Evolutionary conservation across 2,888 invertebrate genomes (phyloP), one percentile per base, ranked within the genome.

Genomic region (Trichogramma evanescens): DNA sequence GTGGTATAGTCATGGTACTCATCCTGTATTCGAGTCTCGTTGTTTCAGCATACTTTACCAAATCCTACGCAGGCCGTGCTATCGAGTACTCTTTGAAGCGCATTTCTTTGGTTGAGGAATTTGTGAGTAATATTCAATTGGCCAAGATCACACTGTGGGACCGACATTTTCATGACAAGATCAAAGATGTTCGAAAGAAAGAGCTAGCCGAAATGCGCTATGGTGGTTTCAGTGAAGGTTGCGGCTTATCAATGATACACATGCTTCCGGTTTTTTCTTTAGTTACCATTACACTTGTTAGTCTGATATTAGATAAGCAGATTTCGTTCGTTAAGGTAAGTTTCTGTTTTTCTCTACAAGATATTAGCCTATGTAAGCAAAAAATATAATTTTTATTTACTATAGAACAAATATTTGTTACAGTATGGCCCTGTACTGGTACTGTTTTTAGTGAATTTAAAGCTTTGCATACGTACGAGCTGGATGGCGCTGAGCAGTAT

Each of bases 1-100:
- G 80, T 42, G 81, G 82, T 10, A 76, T 82, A 66, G 66, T 74
- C 10, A 74, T 79, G 40, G 80, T 82, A 64, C 62, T 80, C 5
- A 62, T 78, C 5, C 80, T 82, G 62, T 83, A 68, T 56, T 59
- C 62, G 9, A 64, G 65, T 39, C 50, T 69, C 54, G 70, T 72
- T n/a, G 41, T 68, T 26, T 66, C 66, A 26, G 71, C 71, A 4
- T 69, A 69, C 46, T 66, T 71, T 57, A 66, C 69, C n/a, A 71
- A 69, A 56, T 64, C 68, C 4, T 70, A 69, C 50, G 67, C 68
- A 4, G 67, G 66, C 1, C 66, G 66, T 56, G 66, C 70, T 13
- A 68, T 69, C 59, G 64, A 71, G 38, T 70, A 69, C 40, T 70
- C 72, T 1, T 58, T 71, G 13, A 57, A 66, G 41, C 59, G 72